Conservation (phyloP, 2,888 invertebrate species). For the Aphodius granarius region DNA sequence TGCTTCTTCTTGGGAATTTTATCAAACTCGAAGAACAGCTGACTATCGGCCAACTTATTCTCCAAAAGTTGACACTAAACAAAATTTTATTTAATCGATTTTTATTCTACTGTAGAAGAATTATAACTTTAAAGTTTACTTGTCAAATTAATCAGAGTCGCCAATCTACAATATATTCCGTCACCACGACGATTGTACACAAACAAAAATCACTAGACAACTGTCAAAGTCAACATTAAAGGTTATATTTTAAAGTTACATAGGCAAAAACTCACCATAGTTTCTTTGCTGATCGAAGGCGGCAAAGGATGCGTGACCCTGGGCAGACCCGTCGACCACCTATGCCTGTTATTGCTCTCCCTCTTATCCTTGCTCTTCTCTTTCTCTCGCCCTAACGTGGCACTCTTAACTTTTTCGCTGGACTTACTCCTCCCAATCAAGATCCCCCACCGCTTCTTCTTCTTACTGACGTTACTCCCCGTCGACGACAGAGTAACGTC, state of each 20-base stretch:
- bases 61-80: slow-evolving; percentile 66
- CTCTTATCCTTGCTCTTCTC: slow-evolving; percentile 57
- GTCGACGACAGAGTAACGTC: slow-evolving; percentile 33
- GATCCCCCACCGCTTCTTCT: slow-evolving; percentile 69
- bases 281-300: slow-evolving; percentile 77
- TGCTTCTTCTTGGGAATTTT: slow-evolving; percentile 76
- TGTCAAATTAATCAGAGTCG: background rate
- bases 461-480: slow-evolving; percentile 44
- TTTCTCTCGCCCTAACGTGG: slow-evolving; percentile 69
- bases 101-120: too few relatives aligned
- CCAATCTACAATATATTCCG: too few relatives aligned
- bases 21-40: slow-evolving; percentile 83
- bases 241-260: background rate
- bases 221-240: background rate
- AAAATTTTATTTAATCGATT: too few relatives aligned
- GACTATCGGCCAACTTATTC: slow-evolving; percentile 70
- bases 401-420: slow-evolving; percentile 64
- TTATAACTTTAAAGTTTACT: slow-evolving; percentile 7
- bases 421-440: slow-evolving; percentile 65
- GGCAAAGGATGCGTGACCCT: slow-evolving; percentile 68
- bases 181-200: too few relatives aligned
- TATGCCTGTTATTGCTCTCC: slow-evolving; percentile 59
- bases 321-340: slow-evolving; percentile 74
- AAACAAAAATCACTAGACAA: background rate
- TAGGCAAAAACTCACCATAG: slow-evolving; percentile 60